phyloP scores from a whole-genome alignment of 2,888 invertebrate species.

The Caenorhabditis sulstoni region DNA sequence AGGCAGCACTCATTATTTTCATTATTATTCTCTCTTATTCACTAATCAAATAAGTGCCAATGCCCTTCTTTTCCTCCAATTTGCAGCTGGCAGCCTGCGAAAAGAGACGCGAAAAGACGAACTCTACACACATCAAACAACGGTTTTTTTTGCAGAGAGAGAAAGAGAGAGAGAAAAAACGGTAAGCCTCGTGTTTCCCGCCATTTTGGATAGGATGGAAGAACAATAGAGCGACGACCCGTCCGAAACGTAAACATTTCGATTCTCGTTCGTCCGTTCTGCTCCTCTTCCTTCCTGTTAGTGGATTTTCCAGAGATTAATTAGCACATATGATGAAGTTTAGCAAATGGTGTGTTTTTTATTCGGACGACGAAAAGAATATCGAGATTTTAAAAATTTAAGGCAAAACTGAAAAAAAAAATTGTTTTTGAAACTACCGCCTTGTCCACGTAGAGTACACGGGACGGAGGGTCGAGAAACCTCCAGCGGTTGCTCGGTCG shows the following conservation, averaged over 20 bases:
- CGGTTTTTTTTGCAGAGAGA: constrained; percentile 16
- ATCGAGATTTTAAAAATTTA: not conserved
- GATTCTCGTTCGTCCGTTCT: constrained; percentile 22
- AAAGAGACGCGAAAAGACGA: constrained; percentile 1
- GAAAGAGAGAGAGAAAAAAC: constrained; percentile 16
- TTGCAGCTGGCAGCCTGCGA: not conserved
- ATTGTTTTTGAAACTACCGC: not conserved
- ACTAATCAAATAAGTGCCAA: constrained; percentile 44
- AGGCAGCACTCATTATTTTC: constrained; percentile 6
- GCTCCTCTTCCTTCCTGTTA: constrained; percentile 41
- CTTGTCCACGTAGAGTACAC: constrained; percentile 16
- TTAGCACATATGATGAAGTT: too few species aligned
- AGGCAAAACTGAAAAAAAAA: not conserved
- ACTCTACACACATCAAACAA: constrained; percentile 35
- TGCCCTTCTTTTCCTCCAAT: not conserved
- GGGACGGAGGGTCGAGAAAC: not conserved
- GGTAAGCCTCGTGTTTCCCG: constrained; percentile 48
- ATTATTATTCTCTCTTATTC: constrained; percentile 17
- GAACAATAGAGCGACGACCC: constrained; percentile 7
- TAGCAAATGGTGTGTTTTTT: too few species aligned
- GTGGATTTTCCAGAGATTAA: constrained; percentile 52
- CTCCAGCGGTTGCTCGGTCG: not conserved
- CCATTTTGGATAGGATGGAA: constrained; percentile 26
- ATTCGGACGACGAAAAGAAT: too few species aligned
- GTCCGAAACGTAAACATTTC: constrained; percentile 57